Percentiles rank a stretch among this genome's conserved stretches.
Conservation (phyloP, 2,797 vertebrate species). For the Nothura maculosa region DNA sequence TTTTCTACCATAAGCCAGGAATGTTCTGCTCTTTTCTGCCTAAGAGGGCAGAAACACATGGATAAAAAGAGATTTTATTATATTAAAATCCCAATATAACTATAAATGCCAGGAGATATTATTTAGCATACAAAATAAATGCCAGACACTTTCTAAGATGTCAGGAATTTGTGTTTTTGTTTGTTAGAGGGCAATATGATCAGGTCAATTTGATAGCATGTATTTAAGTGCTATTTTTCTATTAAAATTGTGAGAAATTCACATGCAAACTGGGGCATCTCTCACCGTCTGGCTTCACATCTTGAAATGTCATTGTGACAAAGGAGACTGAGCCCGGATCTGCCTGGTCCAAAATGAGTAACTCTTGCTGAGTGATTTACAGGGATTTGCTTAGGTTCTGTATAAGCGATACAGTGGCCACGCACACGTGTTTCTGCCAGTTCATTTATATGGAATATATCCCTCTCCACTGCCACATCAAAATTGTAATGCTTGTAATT, state of each 20-base stretch:
- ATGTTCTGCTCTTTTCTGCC: background rate
- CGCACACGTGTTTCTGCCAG: background rate
- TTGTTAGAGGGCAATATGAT: background rate
- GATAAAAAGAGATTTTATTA: background rate
- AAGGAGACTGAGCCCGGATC: background rate
- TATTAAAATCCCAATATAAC: background rate
- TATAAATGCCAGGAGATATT: background rate
- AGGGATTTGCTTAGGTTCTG: background rate
- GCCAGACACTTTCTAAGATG: background rate
- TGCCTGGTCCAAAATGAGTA: background rate
- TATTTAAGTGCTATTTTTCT: background rate
- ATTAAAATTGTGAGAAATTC: constrained; percentile 4
- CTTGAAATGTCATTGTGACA: background rate
- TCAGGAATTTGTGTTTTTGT: background rate
- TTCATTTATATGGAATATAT: background rate
- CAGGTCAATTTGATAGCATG: background rate
- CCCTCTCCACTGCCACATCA: background rate
- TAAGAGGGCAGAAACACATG: background rate
- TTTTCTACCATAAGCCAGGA: background rate
- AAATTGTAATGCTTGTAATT: background rate
- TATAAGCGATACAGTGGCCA: background rate
- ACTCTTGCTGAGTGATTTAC: background rate
- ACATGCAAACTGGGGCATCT: background rate
- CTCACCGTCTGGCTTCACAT: background rate
- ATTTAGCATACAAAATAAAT: background rate